Percentiles rank a stretch among this genome's conserved stretches.
phyloP scores from a whole-genome alignment of 2,797 vertebrate genomes.

The Tenualosa thibaudeaui region DNA sequence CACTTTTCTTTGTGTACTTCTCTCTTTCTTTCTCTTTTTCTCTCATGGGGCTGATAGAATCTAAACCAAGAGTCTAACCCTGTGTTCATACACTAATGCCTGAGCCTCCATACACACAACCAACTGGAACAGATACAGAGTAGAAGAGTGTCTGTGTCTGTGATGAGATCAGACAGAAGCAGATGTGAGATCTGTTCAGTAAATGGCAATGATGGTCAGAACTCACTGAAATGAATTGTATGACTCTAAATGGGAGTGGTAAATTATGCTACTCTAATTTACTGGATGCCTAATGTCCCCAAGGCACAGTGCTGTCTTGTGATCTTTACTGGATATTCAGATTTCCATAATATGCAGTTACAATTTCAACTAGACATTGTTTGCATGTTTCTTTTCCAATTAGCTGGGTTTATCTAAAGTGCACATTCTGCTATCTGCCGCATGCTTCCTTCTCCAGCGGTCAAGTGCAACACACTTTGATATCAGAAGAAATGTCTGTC shows the following conservation, averaged over 20 bases:
- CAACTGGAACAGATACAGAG: neutral
- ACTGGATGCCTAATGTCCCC: neutral
- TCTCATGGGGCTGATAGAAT: too few relatives aligned
- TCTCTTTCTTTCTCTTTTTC: too few relatives aligned
- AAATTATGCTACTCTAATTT: slow-evolving; percentile 18
- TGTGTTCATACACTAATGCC: too few relatives aligned
- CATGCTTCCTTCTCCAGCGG: neutral
- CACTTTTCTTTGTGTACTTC: too few relatives aligned
- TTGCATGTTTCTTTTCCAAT: neutral
- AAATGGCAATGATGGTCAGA: neutral
- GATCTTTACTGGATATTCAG: slow-evolving; percentile 1
- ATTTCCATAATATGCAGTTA: neutral
- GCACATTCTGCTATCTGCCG: neutral
- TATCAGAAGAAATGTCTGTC: slow-evolving; percentile 25
- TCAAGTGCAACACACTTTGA: neutral
- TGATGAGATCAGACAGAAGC: neutral
- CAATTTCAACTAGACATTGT: neutral
- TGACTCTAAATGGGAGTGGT: neutral
- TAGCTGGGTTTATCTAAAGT: slow-evolving; percentile 7
- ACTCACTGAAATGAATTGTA: slow-evolving; percentile 16
- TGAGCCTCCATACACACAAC: too few relatives aligned
- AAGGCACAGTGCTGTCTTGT: neutral
- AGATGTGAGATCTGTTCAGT: neutral
- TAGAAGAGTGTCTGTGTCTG: neutral
- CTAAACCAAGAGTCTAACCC: too few relatives aligned